Evolutionary conservation across 2,113 vertebrate species (phyloP), one percentile per base, ranked within the genome.

Genomic region (Vanacampus margaritifer): DNA sequence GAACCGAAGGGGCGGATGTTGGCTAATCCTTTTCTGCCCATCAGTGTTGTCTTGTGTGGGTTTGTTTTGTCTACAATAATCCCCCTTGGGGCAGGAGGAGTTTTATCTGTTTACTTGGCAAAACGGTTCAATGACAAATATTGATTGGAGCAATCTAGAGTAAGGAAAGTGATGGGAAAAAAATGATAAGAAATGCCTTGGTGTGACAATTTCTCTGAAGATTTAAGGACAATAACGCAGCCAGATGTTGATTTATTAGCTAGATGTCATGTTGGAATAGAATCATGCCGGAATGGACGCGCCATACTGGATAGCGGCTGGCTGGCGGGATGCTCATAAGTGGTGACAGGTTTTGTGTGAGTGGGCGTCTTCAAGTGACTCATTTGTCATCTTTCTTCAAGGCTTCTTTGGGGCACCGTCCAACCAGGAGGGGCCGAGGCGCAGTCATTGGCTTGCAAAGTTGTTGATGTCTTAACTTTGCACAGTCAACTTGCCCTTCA

Each of bases 331-430:
- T 78, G 74, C 67, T 87, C 76, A 87, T 77, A 76, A 82, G 79
- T 71, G 80, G 68, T 90, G 89, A 90, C 87, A 87, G 79, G 74
- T 86, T 83, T 57, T 86, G 69, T 73, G 72, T 73, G 85, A 75
- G 86, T 78, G 80, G 85, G 85, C 72, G 78, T 86, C 75, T 65
- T 85, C 75, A 82, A 81, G 75, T 89, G 84, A 89, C 79, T 89
- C 89, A 90, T 86, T 86, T 86, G 87, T 86, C 85, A 86, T 90
- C 87, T 88, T 80, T 81, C 86, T 87, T 85, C 67, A 78, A 85
- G 86, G 89, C 87, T 74, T 83, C 78, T 86, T 81, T 81, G 71
- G 66, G 79, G 77, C 76, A 77, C 43, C 82, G 75, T 75, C 74
- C 82, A 85, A 79, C 81, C 86, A 73, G 75, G 78, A 88, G 79